Evolutionary conservation across 2,113 vertebrate genomes (phyloP).

Genomic region (Sterna hirundo): DNA sequence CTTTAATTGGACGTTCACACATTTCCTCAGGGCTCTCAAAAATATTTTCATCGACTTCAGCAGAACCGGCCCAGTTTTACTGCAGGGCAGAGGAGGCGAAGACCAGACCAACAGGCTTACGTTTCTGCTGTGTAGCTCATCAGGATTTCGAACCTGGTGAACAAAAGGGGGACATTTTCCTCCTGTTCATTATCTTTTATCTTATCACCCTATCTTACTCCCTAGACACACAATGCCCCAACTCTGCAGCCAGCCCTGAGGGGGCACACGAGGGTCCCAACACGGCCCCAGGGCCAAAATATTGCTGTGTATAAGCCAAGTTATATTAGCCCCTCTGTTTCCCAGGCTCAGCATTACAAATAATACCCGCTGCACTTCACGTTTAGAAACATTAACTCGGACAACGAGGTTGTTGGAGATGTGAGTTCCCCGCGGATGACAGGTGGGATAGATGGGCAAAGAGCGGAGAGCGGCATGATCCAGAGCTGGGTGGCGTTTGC

Average conservation of each 20-base stretch:
- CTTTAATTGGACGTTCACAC: not conserved
- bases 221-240: not conserved
- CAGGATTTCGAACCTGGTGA: not conserved
- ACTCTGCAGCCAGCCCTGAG: not conserved
- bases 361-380: accelerated
- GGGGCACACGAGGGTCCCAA: accelerated
- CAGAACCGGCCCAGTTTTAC: not conserved
- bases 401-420: accelerated
- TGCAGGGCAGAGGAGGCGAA: not conserved
- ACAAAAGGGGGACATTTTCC: not conserved
- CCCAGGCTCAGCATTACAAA: not conserved
- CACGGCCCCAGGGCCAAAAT: not conserved
- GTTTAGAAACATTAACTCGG: accelerated
- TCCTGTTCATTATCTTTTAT: not conserved
- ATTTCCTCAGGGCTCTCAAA: not conserved
- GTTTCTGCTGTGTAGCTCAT: not conserved
- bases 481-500: not conserved
- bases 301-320: accelerated
- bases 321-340: too few relatives aligned
- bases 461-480: accelerated
- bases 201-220: not conserved
- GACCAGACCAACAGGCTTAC: too few relatives aligned
- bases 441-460: not conserved
- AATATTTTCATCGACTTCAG: not conserved
- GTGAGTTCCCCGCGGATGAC: accelerated